Base-by-base conservation (phyloP, 2,113 vertebrate genomes). In the Heliornis fulica region DNA sequence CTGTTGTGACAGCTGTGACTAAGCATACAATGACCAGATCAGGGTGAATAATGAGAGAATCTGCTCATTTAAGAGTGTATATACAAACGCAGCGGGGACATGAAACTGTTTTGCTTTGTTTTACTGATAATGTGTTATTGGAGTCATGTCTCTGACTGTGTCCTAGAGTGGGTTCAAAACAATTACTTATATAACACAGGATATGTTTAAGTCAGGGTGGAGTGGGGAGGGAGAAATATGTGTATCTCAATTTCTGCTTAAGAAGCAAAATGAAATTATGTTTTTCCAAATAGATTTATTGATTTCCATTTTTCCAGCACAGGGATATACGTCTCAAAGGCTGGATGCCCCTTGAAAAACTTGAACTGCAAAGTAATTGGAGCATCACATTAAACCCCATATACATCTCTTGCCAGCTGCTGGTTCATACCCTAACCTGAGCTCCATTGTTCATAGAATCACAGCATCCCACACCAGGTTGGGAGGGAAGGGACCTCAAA, bases 91-190 rank as follows among this genome's bases (percentile, higher is more conserved):
- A 95, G 95, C 92, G 75, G 92, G 93, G 81, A 89, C 88, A 69
- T 94, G 69, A 94, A 96, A 96, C 93, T 93, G 88, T 92, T 96
- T 96, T 96, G 92, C 92, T 97, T 96, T 97, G 93, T 96, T 96
- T 96, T 96, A 97, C 94, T 95, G 90, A 90, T 93, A 94, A 95
- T 96, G 76, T 96, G 90, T 97, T 96, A 95, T 96, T 97, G 94
- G 93, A 96, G 96, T 97, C 92, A 96, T 92, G 96, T 94, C 90
- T 95, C 96, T 94, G 94, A 23, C 92, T 93, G 96, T 95, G 95
- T 89, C 87, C 86, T 96, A 96, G 93, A 96, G 95, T 90, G 92
- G 96, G 90, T 96, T 96, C 94, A 95, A 89, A 96, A 88, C 88
- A 96, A 93, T 95, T 95, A 95, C 96, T 96, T 96, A 89, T 48